Conservation (phyloP, 1,140 invertebrate genomes). For the Anastrepha ludens region DNA sequence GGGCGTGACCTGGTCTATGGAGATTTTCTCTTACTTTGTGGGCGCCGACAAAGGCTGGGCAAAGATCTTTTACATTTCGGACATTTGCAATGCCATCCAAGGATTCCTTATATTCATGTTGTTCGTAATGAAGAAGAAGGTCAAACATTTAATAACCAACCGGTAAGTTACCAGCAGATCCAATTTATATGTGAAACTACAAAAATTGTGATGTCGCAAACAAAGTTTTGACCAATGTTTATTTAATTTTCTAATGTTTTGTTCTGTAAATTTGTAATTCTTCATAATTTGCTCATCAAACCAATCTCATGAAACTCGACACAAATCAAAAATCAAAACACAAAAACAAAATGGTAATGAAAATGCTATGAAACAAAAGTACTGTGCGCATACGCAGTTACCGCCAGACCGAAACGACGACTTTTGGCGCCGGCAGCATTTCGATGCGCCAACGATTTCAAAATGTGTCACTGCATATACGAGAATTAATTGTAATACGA, state of each 20-base stretch:
- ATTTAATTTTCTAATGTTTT: constrained; percentile 45
- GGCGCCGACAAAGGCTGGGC: constrained; percentile 67
- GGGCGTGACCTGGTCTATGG: constrained; percentile 84
- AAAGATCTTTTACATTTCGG: constrained; percentile 76
- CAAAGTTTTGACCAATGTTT: background rate
- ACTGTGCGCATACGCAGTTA: constrained; percentile 68
- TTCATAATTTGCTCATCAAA: background rate
- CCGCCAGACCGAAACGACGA: constrained; percentile 68
- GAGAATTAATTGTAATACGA: constrained; percentile 69
- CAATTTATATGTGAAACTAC: constrained; percentile 44
- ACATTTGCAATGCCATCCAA: constrained; percentile 76
- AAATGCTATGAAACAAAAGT: constrained; percentile 58
- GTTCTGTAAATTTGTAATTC: constrained; percentile 25
- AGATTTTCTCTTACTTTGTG: constrained; percentile 80
- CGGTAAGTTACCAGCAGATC: constrained; percentile 69
- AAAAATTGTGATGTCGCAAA: constrained; percentile 22
- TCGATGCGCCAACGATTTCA: constrained; percentile 69
- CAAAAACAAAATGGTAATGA: background rate
- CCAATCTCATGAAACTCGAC: background rate
- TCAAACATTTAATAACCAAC: constrained; percentile 75
- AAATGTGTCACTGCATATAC: constrained; percentile 69
- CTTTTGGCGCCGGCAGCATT: constrained; percentile 58
- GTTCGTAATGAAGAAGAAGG: constrained; percentile 79
- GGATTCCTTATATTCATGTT: constrained; percentile 79
- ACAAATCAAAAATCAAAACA: background rate